Evolutionary conservation across 2,888 invertebrate species (phyloP).

Genomic region (Mayetiola destructor): DNA sequence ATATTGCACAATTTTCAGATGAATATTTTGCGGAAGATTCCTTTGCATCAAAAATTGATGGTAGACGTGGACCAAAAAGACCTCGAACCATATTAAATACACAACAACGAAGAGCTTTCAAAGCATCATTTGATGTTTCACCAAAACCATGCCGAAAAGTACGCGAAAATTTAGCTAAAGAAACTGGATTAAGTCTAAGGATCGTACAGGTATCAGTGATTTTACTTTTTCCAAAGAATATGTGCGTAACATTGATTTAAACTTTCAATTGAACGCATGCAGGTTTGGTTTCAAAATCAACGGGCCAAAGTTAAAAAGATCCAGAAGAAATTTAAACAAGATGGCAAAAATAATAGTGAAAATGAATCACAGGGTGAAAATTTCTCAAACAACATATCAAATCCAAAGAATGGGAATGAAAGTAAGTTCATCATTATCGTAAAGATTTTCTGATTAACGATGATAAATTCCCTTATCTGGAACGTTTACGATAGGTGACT

Average conservation of each 20-base stretch:
- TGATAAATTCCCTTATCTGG: neutral
- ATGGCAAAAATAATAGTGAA: conserved; percentile 34
- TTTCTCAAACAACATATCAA: conserved; percentile 34
- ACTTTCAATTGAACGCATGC: conserved; percentile 13
- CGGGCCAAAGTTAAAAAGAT: conserved; percentile 52
- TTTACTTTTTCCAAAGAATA: neutral
- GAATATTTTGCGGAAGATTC: conserved; percentile 47
- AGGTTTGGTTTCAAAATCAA: conserved; percentile 54
- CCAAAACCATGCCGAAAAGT: conserved; percentile 74
- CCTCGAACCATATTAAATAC: conserved; percentile 73
- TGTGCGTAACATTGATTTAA: neutral
- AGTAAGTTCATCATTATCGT: conserved; percentile 30
- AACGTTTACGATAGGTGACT: conserved; percentile 11
- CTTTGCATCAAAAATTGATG: conserved; percentile 45
- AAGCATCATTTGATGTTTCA: conserved; percentile 71
- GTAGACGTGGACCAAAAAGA: conserved; percentile 60
- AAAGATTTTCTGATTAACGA: neutral
- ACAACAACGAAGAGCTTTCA: conserved; percentile 67
- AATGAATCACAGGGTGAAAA: conserved; percentile 38
- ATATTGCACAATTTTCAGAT: conserved; percentile 29
- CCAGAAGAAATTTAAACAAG: conserved; percentile 47
- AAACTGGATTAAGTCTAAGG: conserved; percentile 68
- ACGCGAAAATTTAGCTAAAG: conserved; percentile 65
- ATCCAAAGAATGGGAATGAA: conserved; percentile 45
- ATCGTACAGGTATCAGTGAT: conserved; percentile 55